Evolutionary conservation across 2,797 vertebrate species (phyloP).

Genomic region (Pseudochirops cupreus): DNA sequence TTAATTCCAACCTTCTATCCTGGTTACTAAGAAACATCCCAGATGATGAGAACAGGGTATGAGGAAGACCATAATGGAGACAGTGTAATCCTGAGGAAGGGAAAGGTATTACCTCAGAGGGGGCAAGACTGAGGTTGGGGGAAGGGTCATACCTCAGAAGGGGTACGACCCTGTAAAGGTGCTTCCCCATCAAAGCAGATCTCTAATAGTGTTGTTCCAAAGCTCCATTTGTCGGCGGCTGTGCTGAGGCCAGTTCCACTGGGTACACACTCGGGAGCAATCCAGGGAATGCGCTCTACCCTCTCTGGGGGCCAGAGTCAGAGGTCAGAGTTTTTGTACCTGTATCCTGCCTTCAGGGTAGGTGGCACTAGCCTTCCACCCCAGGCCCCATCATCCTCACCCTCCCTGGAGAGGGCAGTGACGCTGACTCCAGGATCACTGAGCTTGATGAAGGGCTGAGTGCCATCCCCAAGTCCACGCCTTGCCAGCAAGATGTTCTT

Average conservation of each 20-base stretch:
- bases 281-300: slow-evolving; percentile 95
- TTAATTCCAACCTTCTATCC: neutral
- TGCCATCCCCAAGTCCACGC: slow-evolving; percentile 88
- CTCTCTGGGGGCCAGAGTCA: slow-evolving; percentile 86
- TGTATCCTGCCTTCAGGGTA: neutral
- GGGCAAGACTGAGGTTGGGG: too few relatives aligned
- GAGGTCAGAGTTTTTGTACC: slow-evolving; percentile 20
- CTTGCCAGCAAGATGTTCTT: slow-evolving; percentile 94
- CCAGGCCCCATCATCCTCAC: slow-evolving; percentile 77
- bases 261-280: slow-evolving; percentile 93
- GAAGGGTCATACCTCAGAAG: slow-evolving; percentile 87
- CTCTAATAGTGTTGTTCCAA: slow-evolving; percentile 94
- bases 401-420: slow-evolving; percentile 91
- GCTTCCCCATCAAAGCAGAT: slow-evolving; percentile 95
- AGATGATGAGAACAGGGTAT: neutral
- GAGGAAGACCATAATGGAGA: neutral
- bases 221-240: slow-evolving; percentile 95
- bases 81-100: neutral
- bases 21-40: neutral
- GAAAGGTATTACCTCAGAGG: neutral
- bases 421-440: slow-evolving; percentile 94
- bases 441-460: slow-evolving; percentile 93
- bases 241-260: slow-evolving; percentile 80
- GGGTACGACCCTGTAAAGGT: slow-evolving; percentile 87
- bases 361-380: neutral